These are phyloP conservation scores for Philypnodon macrostomus DNA, from an alignment of 2,797 vertebrate species.

Conservation along the genomic window DNA sequence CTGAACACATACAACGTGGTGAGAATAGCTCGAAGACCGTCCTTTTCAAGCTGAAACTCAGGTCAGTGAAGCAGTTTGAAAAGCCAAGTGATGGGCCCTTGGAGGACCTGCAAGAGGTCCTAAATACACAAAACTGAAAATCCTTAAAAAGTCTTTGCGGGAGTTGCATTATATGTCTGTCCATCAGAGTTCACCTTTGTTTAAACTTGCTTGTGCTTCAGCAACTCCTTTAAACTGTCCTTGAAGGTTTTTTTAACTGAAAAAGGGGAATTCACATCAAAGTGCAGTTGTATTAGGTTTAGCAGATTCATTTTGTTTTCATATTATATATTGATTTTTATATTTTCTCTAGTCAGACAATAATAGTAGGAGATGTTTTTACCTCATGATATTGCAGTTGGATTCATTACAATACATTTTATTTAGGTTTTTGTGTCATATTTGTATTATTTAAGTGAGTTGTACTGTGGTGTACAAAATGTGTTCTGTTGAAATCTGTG, in stretches of 20 bases:
- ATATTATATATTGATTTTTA: background rate
- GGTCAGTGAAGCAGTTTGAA: background rate
- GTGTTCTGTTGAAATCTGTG: too few species aligned
- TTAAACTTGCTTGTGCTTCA: background rate
- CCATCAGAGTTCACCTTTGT: background rate
- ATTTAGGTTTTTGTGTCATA: too few species aligned
- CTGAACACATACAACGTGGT: constrained; percentile 90
- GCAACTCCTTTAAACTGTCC: background rate
- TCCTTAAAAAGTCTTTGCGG: too few species aligned
- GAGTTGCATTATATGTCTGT: background rate
- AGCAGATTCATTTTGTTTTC: background rate
- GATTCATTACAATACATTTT: too few species aligned
- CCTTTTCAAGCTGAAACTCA: constrained; percentile 77
- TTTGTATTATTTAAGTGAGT: too few species aligned
- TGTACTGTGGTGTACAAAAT: too few species aligned
- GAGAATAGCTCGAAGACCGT: constrained; percentile 78
- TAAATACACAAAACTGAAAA: constrained; percentile 4
- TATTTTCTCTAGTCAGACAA: background rate
- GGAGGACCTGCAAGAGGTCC: background rate
- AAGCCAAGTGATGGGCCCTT: constrained; percentile 7
- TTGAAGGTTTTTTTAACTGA: background rate
- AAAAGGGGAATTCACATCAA: background rate
- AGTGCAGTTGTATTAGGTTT: background rate
- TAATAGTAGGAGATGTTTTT: too few species aligned
- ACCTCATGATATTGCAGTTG: too few species aligned